A percentile compares a stretch with the other conserved stretches of the same genome.
phyloP scores from a whole-genome alignment of 2,888 invertebrate genomes.

The Suillia variegata region DNA sequence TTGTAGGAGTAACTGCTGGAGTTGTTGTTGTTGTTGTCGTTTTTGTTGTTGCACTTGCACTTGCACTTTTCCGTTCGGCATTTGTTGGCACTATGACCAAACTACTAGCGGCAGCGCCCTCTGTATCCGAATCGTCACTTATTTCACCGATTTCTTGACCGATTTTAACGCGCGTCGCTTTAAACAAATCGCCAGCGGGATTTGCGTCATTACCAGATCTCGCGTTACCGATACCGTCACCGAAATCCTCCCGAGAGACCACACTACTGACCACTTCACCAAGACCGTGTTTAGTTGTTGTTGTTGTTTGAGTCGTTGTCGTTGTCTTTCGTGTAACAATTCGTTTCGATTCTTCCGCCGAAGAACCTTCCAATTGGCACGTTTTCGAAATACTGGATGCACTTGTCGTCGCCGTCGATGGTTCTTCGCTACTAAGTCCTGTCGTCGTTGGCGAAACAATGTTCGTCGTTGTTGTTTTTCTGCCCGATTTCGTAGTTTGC shows the following conservation, averaged over 20 bases:
- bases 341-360: constrained; percentile 49
- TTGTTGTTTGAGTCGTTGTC: constrained; percentile 23
- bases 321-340: constrained; percentile 45
- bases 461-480: constrained; percentile 49
- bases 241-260: no score
- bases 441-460: constrained; percentile 41
- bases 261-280: background rate
- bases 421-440: constrained; percentile 18
- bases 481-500: constrained; percentile 37
- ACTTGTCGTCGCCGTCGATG: constrained; percentile 19
- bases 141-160: constrained; percentile 10
- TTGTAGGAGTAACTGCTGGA: constrained; percentile 29
- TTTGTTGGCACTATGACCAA: constrained; percentile 48
- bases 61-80: constrained; percentile 18
- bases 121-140: constrained; percentile 53
- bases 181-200: constrained; percentile 10
- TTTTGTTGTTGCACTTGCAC: no score
- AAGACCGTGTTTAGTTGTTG: constrained; percentile 27
- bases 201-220: no score
- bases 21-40: constrained; percentile 19
- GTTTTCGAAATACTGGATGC: constrained; percentile 48
- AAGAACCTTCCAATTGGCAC: constrained; percentile 56
- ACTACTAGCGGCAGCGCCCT: constrained; percentile 50
- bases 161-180: constrained; percentile 8
- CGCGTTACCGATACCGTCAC: background rate